Evolutionary conservation across 2,888 invertebrate species (phyloP), one percentile per base, ranked within the genome.

Genomic region (Ischnura elegans): DNA sequence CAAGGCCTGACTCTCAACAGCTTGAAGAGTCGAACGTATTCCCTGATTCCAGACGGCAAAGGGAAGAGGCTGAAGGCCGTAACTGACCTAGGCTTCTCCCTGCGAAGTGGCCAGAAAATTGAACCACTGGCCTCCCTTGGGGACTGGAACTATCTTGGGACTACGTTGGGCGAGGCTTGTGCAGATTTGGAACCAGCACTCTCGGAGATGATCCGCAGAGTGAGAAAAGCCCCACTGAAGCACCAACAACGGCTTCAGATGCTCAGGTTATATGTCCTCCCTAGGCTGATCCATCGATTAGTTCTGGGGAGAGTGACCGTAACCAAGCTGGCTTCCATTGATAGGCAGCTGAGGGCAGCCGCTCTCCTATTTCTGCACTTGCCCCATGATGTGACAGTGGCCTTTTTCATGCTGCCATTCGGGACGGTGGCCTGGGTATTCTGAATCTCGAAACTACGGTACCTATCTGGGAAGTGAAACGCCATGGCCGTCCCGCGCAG

Each of bases 191-290:
- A 16, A 51, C 16, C 51, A 16, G 51, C 51, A 51, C 51, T 51
- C 51, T 51, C 51, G 6, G 6, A 51, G 16, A 16, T 6, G 10
- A 51, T 51, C 16, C n/a, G n/a, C 10, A 51, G 51, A 51, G 94
- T 95, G 85, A 94, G 95, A 42, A 94, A 94, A 93, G 95, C 95
- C 0, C 95, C 96, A 0, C 94, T 96, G 21, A 96, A 96, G 94
- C 96, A 96, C 10, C 95, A 95, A 93, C 96, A 96, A 94, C 95
- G 95, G 94, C 93, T 96, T 21, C 95, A 95, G 87, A 94, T 95
- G 0, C 94, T 96, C 85, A 94, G 95, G 94, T 94, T 94, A 3
- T 95, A 95, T 95, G 95, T 96, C 61, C 94, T 96, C 36, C 96
- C 96, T 6, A 51, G 51, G 16, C 6, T 51, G 51, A 6, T 51